phyloP scores from a whole-genome alignment of 1,140 invertebrate species.

The Melanaphis sacchari region DNA sequence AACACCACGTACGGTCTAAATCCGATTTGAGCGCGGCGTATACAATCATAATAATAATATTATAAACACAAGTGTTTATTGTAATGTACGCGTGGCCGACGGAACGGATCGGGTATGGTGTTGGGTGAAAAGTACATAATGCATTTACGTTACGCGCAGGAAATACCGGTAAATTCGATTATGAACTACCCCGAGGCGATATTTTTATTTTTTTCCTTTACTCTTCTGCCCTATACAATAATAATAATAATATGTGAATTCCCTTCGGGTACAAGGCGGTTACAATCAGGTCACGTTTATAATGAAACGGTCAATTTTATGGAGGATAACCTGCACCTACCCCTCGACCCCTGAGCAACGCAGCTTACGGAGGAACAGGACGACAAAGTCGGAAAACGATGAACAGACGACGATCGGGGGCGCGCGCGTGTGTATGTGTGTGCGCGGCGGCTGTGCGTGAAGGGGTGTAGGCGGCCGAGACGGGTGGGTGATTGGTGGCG shows the following conservation, averaged over 20 bases:
- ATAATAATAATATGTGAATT: conserved; percentile 19
- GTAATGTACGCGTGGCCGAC: not conserved
- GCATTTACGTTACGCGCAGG: not conserved
- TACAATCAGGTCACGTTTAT: conserved; percentile 56
- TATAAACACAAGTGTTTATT: conserved; percentile 31
- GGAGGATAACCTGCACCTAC: conserved; percentile 29
- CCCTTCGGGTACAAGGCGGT: conserved; percentile 51
- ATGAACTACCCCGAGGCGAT: conserved; percentile 28
- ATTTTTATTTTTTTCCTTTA: not conserved
- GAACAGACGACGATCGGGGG: not conserved
- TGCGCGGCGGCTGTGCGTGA: not conserved
- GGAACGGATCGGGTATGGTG: not conserved
- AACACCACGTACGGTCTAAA: not conserved
- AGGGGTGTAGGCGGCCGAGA: not conserved
- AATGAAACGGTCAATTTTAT: conserved; percentile 58
- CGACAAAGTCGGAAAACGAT: conserved; percentile 49
- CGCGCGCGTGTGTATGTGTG: not conserved
- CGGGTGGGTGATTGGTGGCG: not conserved
- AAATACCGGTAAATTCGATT: conserved; percentile 45
- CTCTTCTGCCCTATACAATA: not conserved
- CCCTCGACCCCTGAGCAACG: not conserved
- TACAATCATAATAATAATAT: not conserved
- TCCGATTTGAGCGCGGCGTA: not conserved
- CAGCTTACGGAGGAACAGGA: not conserved
- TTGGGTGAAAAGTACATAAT: not conserved